Conservation (phyloP, 2,113 vertebrate species). For the Tinamus guttatus region DNA sequence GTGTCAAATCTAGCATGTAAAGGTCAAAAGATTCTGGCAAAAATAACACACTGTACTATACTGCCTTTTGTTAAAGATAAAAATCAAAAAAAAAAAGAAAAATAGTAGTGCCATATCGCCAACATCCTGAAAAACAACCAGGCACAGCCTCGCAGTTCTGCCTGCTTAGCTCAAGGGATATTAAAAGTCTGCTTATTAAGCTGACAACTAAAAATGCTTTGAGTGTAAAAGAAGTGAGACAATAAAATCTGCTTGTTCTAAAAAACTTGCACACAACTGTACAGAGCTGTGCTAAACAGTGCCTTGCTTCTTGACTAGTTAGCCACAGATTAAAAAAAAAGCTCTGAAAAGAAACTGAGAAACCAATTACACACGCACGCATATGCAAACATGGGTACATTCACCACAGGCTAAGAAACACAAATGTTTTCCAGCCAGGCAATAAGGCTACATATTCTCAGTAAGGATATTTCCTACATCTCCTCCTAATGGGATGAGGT, state of each 20-base stretch:
- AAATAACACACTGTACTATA: neutral
- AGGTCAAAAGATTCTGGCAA: neutral
- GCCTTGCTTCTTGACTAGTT: neutral
- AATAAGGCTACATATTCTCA: neutral
- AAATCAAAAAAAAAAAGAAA: no score
- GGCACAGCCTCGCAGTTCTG: neutral
- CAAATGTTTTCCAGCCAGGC: neutral
- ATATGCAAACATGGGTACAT: neutral
- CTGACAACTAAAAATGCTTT: neutral
- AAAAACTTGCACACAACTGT: conserved; percentile 18
- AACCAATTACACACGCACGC: neutral
- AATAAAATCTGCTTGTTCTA: conserved; percentile 6
- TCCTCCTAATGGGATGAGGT: neutral
- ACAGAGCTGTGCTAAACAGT: neutral
- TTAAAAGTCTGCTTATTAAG: neutral
- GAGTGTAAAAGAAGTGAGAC: neutral
- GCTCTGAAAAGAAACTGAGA: neutral
- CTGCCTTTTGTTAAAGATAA: neutral
- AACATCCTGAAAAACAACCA: neutral
- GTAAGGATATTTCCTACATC: neutral
- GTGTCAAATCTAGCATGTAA: neutral
- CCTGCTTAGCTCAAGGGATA: neutral
- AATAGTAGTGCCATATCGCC: neutral
- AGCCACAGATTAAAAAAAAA: neutral
- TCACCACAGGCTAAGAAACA: neutral